These are phyloP conservation scores for Carettochelys insculpta DNA, from an alignment of 2,113 vertebrate genomes.

Conservation along the genomic window DNA sequence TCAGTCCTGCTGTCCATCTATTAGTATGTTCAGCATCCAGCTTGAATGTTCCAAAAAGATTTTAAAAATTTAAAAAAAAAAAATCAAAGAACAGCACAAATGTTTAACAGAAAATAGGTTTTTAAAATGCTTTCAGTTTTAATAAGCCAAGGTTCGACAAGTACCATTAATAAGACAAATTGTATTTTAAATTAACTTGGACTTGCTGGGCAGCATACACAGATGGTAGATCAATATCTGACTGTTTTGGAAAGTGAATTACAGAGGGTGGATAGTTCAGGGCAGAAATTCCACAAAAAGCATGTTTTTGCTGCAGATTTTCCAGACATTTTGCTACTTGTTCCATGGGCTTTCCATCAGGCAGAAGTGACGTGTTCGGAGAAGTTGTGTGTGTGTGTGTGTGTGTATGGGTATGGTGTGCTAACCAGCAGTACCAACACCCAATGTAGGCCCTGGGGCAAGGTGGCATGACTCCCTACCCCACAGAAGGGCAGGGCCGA, in stretches of 20 bases:
- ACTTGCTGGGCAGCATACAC: neutral
- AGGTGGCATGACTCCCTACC: no score
- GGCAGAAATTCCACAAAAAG: conserved; percentile 56
- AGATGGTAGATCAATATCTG: neutral
- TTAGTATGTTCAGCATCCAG: neutral
- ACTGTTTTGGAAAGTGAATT: neutral
- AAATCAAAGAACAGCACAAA: rapidly evolving
- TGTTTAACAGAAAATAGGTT: neutral
- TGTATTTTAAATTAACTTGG: neutral
- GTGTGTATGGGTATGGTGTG: conserved; percentile 41
- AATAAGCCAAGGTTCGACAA: neutral
- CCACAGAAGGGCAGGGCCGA: no score
- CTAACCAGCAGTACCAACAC: no score
- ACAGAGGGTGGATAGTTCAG: conserved; percentile 47
- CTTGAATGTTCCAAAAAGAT: neutral
- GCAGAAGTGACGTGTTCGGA: neutral
- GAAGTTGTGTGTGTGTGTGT: conserved; percentile 31
- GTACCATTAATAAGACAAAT: neutral
- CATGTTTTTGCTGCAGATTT: conserved; percentile 46
- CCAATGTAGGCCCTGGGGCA: no score
- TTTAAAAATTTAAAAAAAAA: neutral
- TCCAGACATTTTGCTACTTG: conserved; percentile 48
- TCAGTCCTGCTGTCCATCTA: neutral
- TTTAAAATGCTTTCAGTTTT: neutral
- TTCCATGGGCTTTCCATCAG: conserved; percentile 58